Conservation (phyloP, 2,113 vertebrate genomes). For the Lagopus muta region DNA sequence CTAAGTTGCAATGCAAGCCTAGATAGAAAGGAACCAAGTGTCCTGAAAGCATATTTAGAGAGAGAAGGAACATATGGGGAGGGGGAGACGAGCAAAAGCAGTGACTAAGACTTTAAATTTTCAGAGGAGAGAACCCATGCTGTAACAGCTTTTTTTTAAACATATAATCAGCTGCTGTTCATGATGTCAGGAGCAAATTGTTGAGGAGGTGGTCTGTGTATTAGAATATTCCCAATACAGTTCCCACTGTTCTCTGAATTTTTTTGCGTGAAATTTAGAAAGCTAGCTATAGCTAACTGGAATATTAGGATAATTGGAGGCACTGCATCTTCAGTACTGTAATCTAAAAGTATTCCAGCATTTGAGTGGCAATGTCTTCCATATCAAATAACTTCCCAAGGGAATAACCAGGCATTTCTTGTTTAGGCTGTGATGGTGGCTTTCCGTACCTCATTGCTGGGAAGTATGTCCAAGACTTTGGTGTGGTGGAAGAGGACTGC, state of each 20-base stretch:
- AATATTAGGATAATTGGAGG: background rate
- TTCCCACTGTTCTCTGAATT: background rate
- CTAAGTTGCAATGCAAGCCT: background rate
- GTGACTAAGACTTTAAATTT: background rate
- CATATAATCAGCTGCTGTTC: background rate
- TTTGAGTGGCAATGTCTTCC: background rate
- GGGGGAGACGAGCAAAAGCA: background rate
- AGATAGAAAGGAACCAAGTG: background rate
- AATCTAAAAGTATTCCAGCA: background rate
- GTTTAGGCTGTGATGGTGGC: constrained; percentile 91
- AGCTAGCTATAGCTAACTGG: background rate
- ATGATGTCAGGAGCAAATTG: background rate
- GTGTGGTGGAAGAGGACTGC: constrained; percentile 91
- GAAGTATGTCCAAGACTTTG: constrained; percentile 93
- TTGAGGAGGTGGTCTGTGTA: background rate
- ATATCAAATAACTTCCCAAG: background rate
- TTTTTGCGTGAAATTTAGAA: background rate
- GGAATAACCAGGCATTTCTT: background rate
- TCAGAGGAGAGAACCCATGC: background rate
- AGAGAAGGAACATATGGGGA: background rate
- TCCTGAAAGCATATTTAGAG: background rate
- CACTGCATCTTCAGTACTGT: background rate
- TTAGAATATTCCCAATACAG: background rate
- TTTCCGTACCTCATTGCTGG: constrained; percentile 94
- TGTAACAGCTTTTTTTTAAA: background rate